These are phyloP conservation scores for Pseudoatta argentina DNA, from an alignment of 1,140 invertebrate genomes.

Conservation along the genomic window DNA sequence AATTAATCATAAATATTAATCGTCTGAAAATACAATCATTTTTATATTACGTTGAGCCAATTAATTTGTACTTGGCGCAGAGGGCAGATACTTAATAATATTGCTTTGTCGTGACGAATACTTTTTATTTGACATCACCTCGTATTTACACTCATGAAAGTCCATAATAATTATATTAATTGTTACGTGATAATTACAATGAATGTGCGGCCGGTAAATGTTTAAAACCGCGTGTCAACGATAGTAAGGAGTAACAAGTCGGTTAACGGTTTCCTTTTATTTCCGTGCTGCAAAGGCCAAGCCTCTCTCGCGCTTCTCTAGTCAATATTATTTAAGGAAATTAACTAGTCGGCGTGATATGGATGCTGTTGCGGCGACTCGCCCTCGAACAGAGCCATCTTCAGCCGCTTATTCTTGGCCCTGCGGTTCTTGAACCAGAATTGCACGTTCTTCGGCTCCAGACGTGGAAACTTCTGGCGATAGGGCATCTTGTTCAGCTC, in stretches of 20 bases:
- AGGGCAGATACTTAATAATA: not conserved
- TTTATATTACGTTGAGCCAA: slow-evolving; percentile 1
- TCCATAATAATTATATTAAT: slow-evolving; percentile 83
- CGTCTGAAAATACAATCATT: not conserved
- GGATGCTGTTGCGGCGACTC: slow-evolving; percentile 88
- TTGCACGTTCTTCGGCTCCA: slow-evolving; percentile 99
- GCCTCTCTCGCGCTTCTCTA: slow-evolving; percentile 28
- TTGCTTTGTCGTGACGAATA: slow-evolving; percentile 77
- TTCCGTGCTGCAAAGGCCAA: not conserved
- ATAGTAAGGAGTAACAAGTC: slow-evolving; percentile 75
- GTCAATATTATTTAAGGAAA: slow-evolving; percentile 58
- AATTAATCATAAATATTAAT: slow-evolving; percentile 24
- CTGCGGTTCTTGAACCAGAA: slow-evolving; percentile 98
- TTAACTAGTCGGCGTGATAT: slow-evolving; percentile 84
- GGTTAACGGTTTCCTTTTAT: slow-evolving; percentile 69
- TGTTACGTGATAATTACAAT: slow-evolving; percentile 85
- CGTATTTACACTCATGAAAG: slow-evolving; percentile 84
- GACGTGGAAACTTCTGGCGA: slow-evolving; percentile 97
- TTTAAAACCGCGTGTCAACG: slow-evolving; percentile 68
- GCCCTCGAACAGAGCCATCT: slow-evolving; percentile 92
- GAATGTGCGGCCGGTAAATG: slow-evolving; percentile 76
- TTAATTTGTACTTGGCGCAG: not conserved
- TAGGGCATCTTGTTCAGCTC: slow-evolving; percentile 98
- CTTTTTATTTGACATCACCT: slow-evolving; percentile 85
- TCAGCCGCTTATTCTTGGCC: slow-evolving; percentile 97